Base-by-base conservation (phyloP, 2,888 invertebrate genomes). In the Lathronympha strigana region DNA sequence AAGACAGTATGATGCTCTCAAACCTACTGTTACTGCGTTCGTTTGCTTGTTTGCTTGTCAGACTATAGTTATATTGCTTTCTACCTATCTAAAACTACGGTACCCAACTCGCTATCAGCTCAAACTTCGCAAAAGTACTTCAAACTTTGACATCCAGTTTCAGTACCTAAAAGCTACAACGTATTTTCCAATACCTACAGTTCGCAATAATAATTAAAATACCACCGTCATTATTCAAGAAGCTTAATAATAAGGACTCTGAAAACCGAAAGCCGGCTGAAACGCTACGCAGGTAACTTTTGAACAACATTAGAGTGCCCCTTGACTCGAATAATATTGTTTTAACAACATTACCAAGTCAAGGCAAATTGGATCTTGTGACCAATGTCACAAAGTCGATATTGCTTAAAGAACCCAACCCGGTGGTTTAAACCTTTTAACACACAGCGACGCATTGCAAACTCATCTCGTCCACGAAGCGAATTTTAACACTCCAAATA, bases 261-360 rank as follows among this genome's bases (percentile, higher is more conserved):
- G 19, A 40, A 43, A 51, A 50, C 40, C 28, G 33, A 60, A 50
- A 25, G 8, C 21, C 21, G 25, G 5, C 43, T 21, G 23, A 45
- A 54, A 53, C 36, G 31, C 50, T 17, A 23, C 57, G 40, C 50
- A 58, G 43, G 33, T 31, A 58, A 63, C 57, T 58, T 63, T 40
- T 17, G 23, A 50, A 63, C 40, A 49, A 43, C 21, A 38, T 17
- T 40, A 9, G 28, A 57, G 57, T 33, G 33, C 23, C 43, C 40
- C 40, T 63, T 15, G 8, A 55, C 9, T 43, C 0, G 8, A 54
- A 54, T 9, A 11, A 15, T 15, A 23, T 21, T 23, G 31, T 28
- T n/a, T n/a, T 28, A 45, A n/a, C 13, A 19, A 45, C 28, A 43
- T 45, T 45, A 25, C 38, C 8, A 19, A 3, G n/a, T 5, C 17